Evolutionary conservation across 2,888 invertebrate species (phyloP).

Genomic region (Nemapogon koenigi): DNA sequence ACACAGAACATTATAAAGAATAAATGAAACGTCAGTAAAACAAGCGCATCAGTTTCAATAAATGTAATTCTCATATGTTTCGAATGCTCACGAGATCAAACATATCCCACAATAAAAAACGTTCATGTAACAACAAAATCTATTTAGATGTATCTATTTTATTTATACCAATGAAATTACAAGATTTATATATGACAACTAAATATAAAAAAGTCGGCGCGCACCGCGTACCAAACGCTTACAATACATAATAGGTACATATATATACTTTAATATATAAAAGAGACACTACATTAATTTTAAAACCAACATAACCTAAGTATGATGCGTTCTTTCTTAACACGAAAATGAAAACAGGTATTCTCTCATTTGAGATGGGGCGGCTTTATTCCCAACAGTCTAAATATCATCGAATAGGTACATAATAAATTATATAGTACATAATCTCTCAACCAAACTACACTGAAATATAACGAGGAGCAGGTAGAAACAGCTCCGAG

Average conservation of each 20-base stretch:
- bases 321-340: not conserved
- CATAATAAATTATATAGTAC: too few species aligned
- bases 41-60: conserved; percentile 36
- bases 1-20: too few species aligned
- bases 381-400: too few species aligned
- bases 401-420: too few species aligned
- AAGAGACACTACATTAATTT: conserved; percentile 6
- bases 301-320: conserved; percentile 1
- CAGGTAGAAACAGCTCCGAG: too few species aligned
- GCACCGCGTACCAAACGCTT: conserved; percentile 54
- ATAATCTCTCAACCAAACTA: too few species aligned
- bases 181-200: conserved; percentile 58
- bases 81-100: conserved; percentile 54
- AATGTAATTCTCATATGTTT: conserved; percentile 45
- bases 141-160: too few species aligned
- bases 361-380: too few species aligned
- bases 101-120: conserved; percentile 39
- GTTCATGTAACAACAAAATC: conserved; percentile 57
- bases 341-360: conserved; percentile 1
- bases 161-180: conserved; percentile 48
- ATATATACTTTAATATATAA: conserved; percentile 25
- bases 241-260: conserved; percentile 51
- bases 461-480: too few species aligned
- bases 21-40: conserved; percentile 24
- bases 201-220: conserved; percentile 51